These are phyloP conservation scores for Daphoenositta chrysoptera DNA, from an alignment of 2,113 vertebrate species.

Conservation along the genomic window DNA sequence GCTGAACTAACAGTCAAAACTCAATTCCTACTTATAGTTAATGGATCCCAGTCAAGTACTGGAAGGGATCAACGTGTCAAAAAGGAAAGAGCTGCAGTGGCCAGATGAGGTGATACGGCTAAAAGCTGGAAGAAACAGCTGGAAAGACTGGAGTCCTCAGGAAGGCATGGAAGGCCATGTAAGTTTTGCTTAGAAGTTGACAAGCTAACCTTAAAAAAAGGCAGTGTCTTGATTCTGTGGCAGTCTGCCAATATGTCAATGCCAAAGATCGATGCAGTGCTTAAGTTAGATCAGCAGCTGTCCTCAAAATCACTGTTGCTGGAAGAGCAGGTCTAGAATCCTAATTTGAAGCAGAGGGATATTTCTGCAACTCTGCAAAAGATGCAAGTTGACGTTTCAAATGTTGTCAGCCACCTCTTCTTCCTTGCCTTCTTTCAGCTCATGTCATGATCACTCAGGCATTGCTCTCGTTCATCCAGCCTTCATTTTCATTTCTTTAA, in stretches of 20 bases:
- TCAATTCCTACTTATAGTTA: conserved; percentile 48
- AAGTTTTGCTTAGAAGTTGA: conserved; percentile 65
- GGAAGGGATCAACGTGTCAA: conserved; percentile 93
- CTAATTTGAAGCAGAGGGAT: neutral
- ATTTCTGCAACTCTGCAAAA: neutral
- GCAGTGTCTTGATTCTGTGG: neutral
- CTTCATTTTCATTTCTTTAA: neutral
- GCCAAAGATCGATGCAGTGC: neutral
- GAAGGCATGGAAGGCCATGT: conserved; percentile 99
- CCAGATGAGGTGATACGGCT: conserved; percentile 92
- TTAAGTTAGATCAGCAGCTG: neutral
- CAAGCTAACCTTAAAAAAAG: neutral
- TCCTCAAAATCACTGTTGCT: neutral
- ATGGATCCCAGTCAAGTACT: conserved; percentile 91
- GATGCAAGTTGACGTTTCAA: neutral
- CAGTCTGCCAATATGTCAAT: neutral
- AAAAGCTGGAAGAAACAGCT: conserved; percentile 93
- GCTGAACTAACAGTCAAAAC: conserved; percentile 54
- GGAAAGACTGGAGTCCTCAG: conserved; percentile 97
- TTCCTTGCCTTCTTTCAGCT: neutral
- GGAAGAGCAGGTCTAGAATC: neutral
- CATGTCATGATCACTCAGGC: neutral
- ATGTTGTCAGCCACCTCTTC: neutral
- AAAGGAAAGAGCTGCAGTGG: conserved; percentile 98
- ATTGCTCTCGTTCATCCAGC: neutral